phyloP scores from a whole-genome alignment of 2,113 vertebrate genomes.

The Noctilio leporinus region DNA sequence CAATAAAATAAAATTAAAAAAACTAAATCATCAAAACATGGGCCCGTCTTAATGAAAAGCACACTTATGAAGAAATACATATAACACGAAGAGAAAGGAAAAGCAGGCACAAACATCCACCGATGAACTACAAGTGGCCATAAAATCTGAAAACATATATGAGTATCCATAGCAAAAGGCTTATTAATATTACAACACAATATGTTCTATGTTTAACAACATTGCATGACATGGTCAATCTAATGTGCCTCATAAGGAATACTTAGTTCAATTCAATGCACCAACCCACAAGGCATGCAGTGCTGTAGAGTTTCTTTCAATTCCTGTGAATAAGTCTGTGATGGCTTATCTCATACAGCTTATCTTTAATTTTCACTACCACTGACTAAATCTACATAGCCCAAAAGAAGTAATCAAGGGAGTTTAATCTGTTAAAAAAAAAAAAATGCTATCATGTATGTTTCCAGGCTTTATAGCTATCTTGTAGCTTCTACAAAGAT shows the following conservation, averaged over 20 bases:
- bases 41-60: background rate
- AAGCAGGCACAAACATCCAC: background rate
- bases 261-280: background rate
- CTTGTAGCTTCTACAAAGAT: background rate
- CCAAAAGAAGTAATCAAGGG: background rate
- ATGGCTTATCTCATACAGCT: background rate
- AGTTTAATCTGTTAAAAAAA: background rate
- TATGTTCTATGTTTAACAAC: background rate
- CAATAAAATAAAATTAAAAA: background rate
- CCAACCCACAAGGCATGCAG: background rate
- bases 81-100: background rate
- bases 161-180: background rate
- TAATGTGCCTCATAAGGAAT: background rate
- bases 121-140: background rate
- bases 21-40: background rate
- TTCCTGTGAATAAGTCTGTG: background rate
- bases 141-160: background rate
- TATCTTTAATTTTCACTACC: conserved; percentile 2
- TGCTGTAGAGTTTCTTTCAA: background rate
- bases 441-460: background rate
- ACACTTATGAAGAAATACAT: background rate
- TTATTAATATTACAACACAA: background rate
- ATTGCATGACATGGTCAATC: background rate
- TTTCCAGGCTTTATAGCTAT: background rate
- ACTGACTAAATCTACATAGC: background rate